phyloP scores from a whole-genome alignment of 2,888 invertebrate genomes.

The Sphecodes monilicornis region DNA sequence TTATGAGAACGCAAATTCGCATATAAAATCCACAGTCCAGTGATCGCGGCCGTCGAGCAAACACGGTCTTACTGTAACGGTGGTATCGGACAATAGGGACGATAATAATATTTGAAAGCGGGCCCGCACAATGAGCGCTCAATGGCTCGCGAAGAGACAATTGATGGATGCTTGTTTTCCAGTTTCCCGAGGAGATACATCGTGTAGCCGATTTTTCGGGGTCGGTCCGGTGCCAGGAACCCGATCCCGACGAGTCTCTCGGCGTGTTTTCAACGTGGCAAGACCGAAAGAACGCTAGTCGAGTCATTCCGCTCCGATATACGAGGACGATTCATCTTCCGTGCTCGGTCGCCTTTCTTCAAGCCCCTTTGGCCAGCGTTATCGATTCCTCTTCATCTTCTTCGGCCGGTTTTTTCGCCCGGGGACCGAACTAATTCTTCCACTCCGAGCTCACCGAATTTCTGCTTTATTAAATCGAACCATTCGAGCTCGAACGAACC shows the following conservation, averaged over 20 bases:
- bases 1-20: background rate
- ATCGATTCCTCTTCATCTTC: conserved; percentile 2
- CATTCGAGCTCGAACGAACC: background rate
- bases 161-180: background rate
- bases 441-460: conserved; percentile 26
- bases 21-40: background rate
- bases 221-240: background rate
- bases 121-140: background rate
- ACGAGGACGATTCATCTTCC: background rate
- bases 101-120: conserved; percentile 8
- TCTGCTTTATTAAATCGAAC: conserved; percentile 24
- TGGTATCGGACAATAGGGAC: background rate
- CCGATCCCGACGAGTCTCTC: background rate
- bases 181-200: background rate
- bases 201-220: background rate
- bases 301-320: conserved; percentile 2
- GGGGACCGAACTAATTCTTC: background rate
- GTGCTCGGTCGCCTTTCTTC: background rate
- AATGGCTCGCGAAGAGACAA: background rate
- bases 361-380: background rate
- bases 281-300: background rate
- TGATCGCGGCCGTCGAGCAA: background rate
- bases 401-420: background rate
- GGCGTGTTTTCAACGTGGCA: background rate
- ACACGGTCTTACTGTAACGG: background rate